phyloP scores from a whole-genome alignment of 2,113 vertebrate species.

The Phylloscopus whistleri region DNA sequence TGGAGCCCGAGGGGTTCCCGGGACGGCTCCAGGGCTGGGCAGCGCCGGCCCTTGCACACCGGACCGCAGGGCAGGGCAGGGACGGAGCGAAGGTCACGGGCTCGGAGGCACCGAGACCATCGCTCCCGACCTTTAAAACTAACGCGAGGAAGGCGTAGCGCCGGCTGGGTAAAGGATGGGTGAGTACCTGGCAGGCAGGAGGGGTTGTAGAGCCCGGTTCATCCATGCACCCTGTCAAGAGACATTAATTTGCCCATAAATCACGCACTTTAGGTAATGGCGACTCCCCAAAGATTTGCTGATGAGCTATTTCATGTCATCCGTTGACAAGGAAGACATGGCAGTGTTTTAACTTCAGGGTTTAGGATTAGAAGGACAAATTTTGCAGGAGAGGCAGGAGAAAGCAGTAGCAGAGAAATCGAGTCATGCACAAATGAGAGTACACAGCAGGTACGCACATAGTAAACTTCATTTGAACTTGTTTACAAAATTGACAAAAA shows the following conservation, averaged over 20 bases:
- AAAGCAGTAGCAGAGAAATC: neutral
- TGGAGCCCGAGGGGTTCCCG: too few species aligned
- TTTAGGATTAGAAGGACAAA: neutral
- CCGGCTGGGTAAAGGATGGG: neutral
- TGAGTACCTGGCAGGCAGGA: neutral
- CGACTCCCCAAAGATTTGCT: neutral
- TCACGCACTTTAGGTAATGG: neutral
- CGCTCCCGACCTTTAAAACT: neutral
- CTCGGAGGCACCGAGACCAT: rapidly evolving
- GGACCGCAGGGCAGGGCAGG: neutral
- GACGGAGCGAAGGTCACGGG: neutral
- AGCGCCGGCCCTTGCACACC: neutral
- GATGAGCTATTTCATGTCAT: neutral
- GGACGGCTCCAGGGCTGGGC: neutral
- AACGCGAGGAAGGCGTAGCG: rapidly evolving
- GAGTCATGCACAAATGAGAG: constrained; percentile 49
- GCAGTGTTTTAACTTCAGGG: neutral
- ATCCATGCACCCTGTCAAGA: neutral
- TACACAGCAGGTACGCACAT: constrained; percentile 26
- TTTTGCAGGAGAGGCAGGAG: neutral
- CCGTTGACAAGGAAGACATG: neutral
- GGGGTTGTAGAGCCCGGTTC: neutral
- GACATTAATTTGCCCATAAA: rapidly evolving
- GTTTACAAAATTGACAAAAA: constrained; percentile 50
- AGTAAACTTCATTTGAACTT: constrained; percentile 57